These are phyloP conservation scores for Epinephelus cyanopodus DNA, from an alignment of 2,113 vertebrate genomes.

Conservation along the genomic window DNA sequence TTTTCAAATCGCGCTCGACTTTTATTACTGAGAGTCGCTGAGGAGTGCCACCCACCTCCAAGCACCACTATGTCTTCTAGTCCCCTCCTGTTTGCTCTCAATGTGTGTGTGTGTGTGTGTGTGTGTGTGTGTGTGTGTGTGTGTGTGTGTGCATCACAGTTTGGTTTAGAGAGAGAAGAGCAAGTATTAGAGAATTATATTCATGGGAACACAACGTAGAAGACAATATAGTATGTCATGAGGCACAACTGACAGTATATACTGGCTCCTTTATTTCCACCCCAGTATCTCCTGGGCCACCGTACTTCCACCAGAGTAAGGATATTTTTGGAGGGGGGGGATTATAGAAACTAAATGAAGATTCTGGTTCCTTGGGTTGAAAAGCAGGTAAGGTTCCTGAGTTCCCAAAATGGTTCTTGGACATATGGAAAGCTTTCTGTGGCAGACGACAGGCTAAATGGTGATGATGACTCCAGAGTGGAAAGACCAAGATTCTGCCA, in stretches of 20 bases:
- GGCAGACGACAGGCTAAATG: neutral
- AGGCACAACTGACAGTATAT: neutral
- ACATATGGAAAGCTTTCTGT: neutral
- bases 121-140: slow-evolving; percentile 13
- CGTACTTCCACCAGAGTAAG: neutral
- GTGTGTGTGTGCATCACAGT: neutral
- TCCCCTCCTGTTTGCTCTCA: slow-evolving; percentile 30
- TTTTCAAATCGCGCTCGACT: slow-evolving; percentile 80
- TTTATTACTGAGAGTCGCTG: slow-evolving; percentile 80
- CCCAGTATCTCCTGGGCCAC: neutral
- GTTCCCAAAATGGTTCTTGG: neutral
- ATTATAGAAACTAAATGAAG: neutral
- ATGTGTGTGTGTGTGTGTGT: slow-evolving; percentile 25
- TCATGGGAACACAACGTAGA: neutral
- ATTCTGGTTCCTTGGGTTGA: neutral
- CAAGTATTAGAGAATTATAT: neutral
- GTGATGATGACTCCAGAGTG: neutral
- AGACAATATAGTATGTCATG: neutral
- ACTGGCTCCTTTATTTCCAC: neutral
- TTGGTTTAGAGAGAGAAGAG: neutral
- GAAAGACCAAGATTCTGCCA: neutral
- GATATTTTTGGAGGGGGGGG: neutral
- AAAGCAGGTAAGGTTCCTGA: neutral
- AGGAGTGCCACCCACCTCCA: slow-evolving; percentile 78
- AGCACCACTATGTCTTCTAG: slow-evolving; percentile 48